Evolutionary conservation across 2,797 vertebrate genomes (phyloP), one percentile per base, ranked within the genome.

Genomic region (Bufotes viridis): DNA sequence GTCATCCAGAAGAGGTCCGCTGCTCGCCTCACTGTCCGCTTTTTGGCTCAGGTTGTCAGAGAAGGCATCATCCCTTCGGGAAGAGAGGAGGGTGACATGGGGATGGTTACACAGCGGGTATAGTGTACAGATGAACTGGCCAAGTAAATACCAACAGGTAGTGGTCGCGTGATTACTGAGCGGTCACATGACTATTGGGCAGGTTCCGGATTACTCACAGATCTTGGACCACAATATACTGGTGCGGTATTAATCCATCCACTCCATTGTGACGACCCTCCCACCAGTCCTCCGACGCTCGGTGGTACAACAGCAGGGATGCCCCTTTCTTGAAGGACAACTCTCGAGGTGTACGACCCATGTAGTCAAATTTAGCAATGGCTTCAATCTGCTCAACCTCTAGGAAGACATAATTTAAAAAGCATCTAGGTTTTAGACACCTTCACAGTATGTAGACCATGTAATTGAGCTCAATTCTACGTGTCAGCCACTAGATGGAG

Each of bases 171-270:
- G n/a, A 82, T 57, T 20, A 55, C 22, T 87, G 14, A 22, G 78
- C 1, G 26, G 7, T 58, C 81, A 12, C 81, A 20, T 49, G 84
- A 53, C 20, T 24, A 53, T 20, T 22, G 22, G 5, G 69, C 13
- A 1, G 1, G 3, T 24, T 60, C 12, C 26, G 10, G 51, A 18
- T 88, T 67, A 97, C 98, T 97, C 93, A 99, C 98, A 98, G 97
- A 95, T 99, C 98, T 90, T 99, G 98, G 63, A 99, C 98, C 87
- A 99, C 98, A 7, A 99, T 99, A 94, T 99, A 99, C 94, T 99
- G 98, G 93, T 99, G 98, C 13, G 98, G 98, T 91, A 99, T 99
- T 91, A 99, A 97, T 42, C 98, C 98, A 0, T 99, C 98, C 92
- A 99, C 97, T 0, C 98, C 98, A 0, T 99, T 99, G 90, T 99